Conservation (phyloP, 2,113 vertebrate genomes). For the Andinoacara biseriatus region DNA sequence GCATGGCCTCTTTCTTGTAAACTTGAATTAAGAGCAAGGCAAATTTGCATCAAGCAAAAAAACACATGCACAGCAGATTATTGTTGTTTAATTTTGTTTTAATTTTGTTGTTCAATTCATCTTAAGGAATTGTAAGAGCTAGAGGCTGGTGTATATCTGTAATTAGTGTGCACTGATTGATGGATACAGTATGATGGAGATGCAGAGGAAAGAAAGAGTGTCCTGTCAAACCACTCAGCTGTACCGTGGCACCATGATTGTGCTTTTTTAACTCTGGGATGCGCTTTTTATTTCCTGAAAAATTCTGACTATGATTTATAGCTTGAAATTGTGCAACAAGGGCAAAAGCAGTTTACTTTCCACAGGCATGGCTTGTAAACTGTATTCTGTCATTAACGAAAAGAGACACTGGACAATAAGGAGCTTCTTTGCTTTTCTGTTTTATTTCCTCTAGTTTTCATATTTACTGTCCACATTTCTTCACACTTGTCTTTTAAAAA, state of each 20-base stretch:
- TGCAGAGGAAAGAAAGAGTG: no score
- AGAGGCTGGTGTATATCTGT: background rate
- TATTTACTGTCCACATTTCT: background rate
- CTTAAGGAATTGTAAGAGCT: background rate
- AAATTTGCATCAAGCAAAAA: background rate
- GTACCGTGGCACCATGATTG: background rate
- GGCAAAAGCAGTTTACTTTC: background rate
- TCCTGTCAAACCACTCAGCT: background rate
- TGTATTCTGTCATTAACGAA: background rate
- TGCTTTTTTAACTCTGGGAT: background rate
- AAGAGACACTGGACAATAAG: background rate
- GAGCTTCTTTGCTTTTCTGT: background rate
- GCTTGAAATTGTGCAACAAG: background rate
- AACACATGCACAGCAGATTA: no score
- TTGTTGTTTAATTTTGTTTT: background rate
- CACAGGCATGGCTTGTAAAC: no score
- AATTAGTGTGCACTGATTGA: background rate
- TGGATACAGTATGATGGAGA: no score
- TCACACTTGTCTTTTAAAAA: background rate
- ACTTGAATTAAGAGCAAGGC: conserved; percentile 7
- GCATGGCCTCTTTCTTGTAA: background rate
- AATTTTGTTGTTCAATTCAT: background rate
- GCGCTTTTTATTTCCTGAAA: no score
- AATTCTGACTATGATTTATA: no score
- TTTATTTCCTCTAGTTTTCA: background rate